phyloP scores from a whole-genome alignment of 2,113 vertebrate species.

The Bombycilla garrulus region DNA sequence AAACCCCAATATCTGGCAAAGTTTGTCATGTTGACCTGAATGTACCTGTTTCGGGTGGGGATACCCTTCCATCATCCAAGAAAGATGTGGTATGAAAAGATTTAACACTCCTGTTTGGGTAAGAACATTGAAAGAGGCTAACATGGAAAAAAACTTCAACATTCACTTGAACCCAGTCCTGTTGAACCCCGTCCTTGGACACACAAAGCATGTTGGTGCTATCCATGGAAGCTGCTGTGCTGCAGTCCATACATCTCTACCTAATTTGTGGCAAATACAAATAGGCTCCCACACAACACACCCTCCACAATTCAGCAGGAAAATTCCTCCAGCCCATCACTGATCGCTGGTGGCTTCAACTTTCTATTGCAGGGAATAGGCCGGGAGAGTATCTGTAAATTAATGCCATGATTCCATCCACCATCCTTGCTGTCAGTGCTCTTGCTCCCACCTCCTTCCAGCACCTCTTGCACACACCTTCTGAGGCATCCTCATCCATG shows the following conservation, averaged over 20 bases:
- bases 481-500: accelerated
- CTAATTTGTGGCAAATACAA: background rate
- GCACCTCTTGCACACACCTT: accelerated
- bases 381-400: background rate
- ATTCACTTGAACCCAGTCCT: background rate
- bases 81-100: background rate
- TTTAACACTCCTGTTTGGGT: background rate
- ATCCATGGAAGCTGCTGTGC: background rate
- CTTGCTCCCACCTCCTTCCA: background rate
- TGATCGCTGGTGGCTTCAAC: background rate
- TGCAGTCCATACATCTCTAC: background rate
- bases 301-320: background rate
- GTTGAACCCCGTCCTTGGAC: background rate
- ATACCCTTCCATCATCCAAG: background rate
- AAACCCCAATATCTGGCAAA: background rate
- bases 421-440: background rate
- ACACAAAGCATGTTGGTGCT: background rate
- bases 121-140: background rate
- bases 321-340: background rate
- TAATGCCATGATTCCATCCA: background rate
- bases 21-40: background rate
- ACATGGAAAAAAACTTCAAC: accelerated
- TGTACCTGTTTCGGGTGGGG: background rate
- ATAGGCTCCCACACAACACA: background rate
- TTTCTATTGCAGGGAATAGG: background rate